Evolutionary conservation across 37 sponge, comb jelly and placozoan species (phyloP).

Genomic region (Eunapius fragilis): DNA sequence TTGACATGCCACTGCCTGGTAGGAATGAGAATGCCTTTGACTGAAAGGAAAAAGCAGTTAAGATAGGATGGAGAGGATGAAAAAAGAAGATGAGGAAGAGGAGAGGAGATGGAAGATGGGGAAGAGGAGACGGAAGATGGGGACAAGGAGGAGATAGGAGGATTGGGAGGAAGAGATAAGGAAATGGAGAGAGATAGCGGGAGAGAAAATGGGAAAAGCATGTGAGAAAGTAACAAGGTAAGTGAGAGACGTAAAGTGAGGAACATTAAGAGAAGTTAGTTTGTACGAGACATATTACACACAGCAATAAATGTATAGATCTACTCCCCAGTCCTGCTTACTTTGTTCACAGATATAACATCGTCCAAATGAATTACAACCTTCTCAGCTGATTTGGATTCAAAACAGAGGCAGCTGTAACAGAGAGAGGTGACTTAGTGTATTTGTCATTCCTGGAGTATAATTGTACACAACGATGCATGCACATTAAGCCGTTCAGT

Average conservation of each 20-base stretch:
- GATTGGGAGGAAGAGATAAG: neutral
- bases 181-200: too few species aligned
- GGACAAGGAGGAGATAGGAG: slow-evolving; percentile 3
- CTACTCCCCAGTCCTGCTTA: neutral
- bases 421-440: neutral
- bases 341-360: neutral
- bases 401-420: neutral
- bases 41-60: slow-evolving; percentile 9
- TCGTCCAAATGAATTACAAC: neutral
- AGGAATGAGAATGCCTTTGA: slow-evolving; percentile 83
- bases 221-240: too few species aligned
- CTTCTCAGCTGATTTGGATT: neutral
- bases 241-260: too few species aligned
- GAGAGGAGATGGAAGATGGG: neutral
- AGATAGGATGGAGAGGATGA: neutral
- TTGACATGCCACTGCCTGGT: slow-evolving; percentile 91
- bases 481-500: too few species aligned
- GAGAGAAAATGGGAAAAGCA: too few species aligned
- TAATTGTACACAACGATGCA: too few species aligned
- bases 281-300: too few species aligned
- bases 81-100: slow-evolving; percentile 3
- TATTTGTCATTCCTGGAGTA: neutral
- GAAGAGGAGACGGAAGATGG: neutral
- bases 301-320: too few species aligned
- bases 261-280: too few species aligned